Conservation (phyloP, 2,888 invertebrate species). For the Drosophila colorata region DNA sequence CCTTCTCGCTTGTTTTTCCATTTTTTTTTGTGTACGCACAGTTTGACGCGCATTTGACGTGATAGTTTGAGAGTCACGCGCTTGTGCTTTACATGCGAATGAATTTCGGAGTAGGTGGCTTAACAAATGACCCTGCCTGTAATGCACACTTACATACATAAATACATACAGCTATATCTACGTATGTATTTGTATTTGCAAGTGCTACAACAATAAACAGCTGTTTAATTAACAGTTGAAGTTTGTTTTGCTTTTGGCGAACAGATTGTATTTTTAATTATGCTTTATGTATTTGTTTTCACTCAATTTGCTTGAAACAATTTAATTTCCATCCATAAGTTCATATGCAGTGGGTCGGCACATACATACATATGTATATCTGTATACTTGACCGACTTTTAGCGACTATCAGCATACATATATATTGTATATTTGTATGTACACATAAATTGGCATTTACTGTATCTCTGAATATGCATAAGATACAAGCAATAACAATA, state of each 20-base stretch:
- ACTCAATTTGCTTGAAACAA: conserved; percentile 64
- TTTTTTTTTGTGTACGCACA: conserved; percentile 5
- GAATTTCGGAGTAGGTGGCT: conserved; percentile 16
- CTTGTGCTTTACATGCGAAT: conserved; percentile 10
- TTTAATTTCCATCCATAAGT: conserved; percentile 60
- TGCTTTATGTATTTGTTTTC: conserved; percentile 65
- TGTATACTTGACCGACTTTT: conserved; percentile 74
- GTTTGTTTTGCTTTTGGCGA: conserved; percentile 46
- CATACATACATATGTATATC: conserved; percentile 12
- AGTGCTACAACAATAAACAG: conserved; percentile 14
- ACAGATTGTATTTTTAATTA: conserved; percentile 59
- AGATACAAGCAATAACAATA: conserved; percentile 27
- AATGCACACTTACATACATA: background rate
- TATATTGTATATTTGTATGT: conserved; percentile 12
- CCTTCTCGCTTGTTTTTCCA: background rate
- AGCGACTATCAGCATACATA: conserved; percentile 27
- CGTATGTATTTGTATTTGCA: background rate
- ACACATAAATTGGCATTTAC: conserved; percentile 13
- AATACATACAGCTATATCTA: background rate
- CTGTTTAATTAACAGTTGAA: conserved; percentile 43
- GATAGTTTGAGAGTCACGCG: conserved; percentile 29
- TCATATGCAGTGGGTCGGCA: conserved; percentile 20
- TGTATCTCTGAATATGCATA: conserved; percentile 16
- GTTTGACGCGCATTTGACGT: conserved; percentile 13
- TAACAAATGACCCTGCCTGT: conserved; percentile 27